A percentile compares a stretch with the other conserved stretches of the same genome.
These are phyloP conservation scores for Tachina grossa DNA, from an alignment of 2,888 invertebrate species.

Conservation along the genomic window DNA sequence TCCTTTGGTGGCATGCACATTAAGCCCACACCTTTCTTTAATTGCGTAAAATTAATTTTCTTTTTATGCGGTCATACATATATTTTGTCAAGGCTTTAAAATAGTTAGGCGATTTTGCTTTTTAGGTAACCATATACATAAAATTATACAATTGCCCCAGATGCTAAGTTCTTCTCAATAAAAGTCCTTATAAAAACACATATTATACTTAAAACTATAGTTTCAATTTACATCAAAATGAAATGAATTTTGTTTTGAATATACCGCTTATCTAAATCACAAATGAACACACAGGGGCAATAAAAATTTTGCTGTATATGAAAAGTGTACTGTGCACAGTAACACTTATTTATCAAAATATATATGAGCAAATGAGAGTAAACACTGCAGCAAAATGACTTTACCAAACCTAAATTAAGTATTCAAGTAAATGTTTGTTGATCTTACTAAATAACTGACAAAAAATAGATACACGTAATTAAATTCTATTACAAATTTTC, in stretches of 20 bases:
- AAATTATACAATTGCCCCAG: too few species aligned
- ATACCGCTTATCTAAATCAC: not conserved
- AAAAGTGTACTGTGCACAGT: slow-evolving; percentile 1
- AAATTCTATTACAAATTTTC: slow-evolving; percentile 57
- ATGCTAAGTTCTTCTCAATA: not conserved
- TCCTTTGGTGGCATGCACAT: too few species aligned
- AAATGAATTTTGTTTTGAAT: slow-evolving; percentile 23
- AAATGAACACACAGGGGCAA: not conserved
- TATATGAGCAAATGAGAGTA: not conserved
- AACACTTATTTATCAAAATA: slow-evolving; percentile 14
- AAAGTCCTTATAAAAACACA: slow-evolving; percentile 33
- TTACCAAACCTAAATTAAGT: slow-evolving; percentile 68
- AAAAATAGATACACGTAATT: slow-evolving; percentile 29
- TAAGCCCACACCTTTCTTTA: too few species aligned
- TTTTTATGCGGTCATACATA: too few species aligned
- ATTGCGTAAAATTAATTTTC: too few species aligned
- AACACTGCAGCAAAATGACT: not conserved
- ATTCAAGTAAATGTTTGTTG: slow-evolving; percentile 59
- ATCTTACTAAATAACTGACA: slow-evolving; percentile 59
- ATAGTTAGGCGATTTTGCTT: too few species aligned
- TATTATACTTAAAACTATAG: slow-evolving; percentile 17
- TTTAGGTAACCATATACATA: too few species aligned
- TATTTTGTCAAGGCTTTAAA: too few species aligned
- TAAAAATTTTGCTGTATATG: slow-evolving; percentile 10
- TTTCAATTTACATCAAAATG: not conserved